Evolutionary conservation across 1,140 invertebrate species (phyloP), one percentile per base, ranked within the genome.

Genomic region (Drosophila subobscura): DNA sequence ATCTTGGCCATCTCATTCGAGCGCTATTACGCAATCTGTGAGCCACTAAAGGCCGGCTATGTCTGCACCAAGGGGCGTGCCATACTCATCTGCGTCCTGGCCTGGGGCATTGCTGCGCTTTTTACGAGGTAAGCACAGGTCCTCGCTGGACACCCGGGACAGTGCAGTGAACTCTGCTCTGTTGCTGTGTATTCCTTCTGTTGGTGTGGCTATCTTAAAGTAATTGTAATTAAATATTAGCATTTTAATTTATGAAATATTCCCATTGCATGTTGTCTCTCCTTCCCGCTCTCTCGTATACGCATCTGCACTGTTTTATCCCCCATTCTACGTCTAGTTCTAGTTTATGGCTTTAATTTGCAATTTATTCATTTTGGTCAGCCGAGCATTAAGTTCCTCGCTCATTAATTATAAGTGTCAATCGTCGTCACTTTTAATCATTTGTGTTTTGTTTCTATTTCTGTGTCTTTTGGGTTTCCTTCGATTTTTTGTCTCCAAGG

Each of bases 1-100:
- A 98, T 99, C 71, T 92, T 99, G 77, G 97, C 97, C 46, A 97
- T 97, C 79, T 97, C 97, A 91, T 97, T 98, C 90, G 98, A 99
- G 91, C 93, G 98, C 5, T 99, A 98, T 92, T 98, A 98, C 92
- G 97, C 97, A 25, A 98, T 99, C 81, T 98, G 97, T 91, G 95
- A 97, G 79, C 98, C 97, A 0, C 92, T 99, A 44, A 94, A 96
- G 78, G 97, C 97, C 0, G 96, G 96, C 73, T 97, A 97, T 92
- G 96, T 97, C 12, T 98, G 97, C 90, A 98, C 97, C 2, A 97
- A 97, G 92, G 94, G 96, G 1, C 93, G 97, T 61, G 97, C 97
- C 0, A 94, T 96, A 3, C 92, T 96, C 46, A 96, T 98, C 51
- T 97, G 97, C 79, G 92, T 96, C 0, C 90, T 96, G 33, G 95